phyloP scores from a whole-genome alignment of 2,113 vertebrate genomes.

The Columba janthina region DNA sequence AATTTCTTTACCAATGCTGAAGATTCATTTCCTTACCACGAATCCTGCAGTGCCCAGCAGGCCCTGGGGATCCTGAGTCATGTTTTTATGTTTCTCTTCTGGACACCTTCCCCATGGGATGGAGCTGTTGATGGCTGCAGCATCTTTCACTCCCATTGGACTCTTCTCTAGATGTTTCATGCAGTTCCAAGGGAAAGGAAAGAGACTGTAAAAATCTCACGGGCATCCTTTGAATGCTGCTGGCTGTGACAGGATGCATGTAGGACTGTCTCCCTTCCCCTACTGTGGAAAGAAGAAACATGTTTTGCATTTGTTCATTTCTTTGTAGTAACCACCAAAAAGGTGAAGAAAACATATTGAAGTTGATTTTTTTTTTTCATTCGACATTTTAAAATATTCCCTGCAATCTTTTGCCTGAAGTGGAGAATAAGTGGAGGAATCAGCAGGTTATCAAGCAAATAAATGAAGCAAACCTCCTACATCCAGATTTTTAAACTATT shows the following conservation, averaged over 20 bases:
- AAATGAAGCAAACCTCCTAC: not conserved
- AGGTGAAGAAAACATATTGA: not conserved
- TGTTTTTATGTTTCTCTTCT: not conserved
- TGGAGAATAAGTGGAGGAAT: not conserved
- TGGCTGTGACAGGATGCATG: not conserved
- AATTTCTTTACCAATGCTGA: not conserved
- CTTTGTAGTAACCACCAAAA: not conserved
- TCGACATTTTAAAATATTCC: not conserved
- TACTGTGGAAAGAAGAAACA: not conserved
- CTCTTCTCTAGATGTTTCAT: not conserved
- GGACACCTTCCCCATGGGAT: not conserved
- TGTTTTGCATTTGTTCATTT: not conserved
- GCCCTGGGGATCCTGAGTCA: not conserved
- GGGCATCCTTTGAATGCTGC: not conserved
- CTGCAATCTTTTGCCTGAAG: not conserved
- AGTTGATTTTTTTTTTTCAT: not conserved
- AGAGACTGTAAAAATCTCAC: not conserved
- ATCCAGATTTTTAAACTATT: not conserved
- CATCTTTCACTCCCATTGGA: fast-evolving
- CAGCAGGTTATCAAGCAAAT: not conserved
- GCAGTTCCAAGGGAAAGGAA: not conserved
- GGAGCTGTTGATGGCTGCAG: not conserved
- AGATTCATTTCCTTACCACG: not conserved
- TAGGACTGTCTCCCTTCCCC: not conserved
- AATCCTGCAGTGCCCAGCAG: not conserved